Evolutionary conservation across 1,140 invertebrate species (phyloP), one percentile per base, ranked within the genome.

Genomic region (Pomacea maculata): DNA sequence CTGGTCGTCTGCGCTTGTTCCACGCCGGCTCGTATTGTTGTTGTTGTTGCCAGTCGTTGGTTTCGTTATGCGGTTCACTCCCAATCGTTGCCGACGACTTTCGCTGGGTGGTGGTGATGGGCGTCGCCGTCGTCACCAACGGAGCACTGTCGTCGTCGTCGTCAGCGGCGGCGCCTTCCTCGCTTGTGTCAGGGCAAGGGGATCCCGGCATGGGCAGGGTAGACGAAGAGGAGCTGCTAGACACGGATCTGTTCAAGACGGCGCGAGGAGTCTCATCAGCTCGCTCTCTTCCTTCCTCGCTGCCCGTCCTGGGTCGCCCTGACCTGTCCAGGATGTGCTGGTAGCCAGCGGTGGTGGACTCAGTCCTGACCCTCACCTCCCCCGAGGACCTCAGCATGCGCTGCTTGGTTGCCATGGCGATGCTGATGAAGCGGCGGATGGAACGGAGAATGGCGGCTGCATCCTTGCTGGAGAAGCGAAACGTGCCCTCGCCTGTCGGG

Each of bases 341-440:
- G 34, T 75, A 80, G 14, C 64, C 63, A 7, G 64, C 65, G 34
- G 64, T 45, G 12, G 72, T 67, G 63, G 67, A 21, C 6, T 29
- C 70, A 8, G 64, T 65, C n/a, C 72, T n/a, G 25, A 1, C 21
- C 67, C 71, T 74, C 17, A 61, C n/a, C 9, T 19, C 55, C 14
- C 55, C 21, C 11, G 57, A 29, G 10, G 12, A 19, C 14, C 55
- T 52, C 25, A 34, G 55, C 15, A 57, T 15, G 63, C 29, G 79
- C 57, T 68, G 78, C 21, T 73, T 74, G 12, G 71, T 74, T 76
- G 55, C 78, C 17, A 86, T 79, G 4, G 82, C 85, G 2, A 81
- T 52, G 71, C 63, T 84, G 80, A 86, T 86, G 71, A 82, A 84
- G 52, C 71, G n/a, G 57, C 84, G 81, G 21, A 86, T 83, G 19